These are phyloP conservation scores for Mystacides longicornis DNA, from an alignment of 2,888 invertebrate genomes.

Conservation along the genomic window DNA sequence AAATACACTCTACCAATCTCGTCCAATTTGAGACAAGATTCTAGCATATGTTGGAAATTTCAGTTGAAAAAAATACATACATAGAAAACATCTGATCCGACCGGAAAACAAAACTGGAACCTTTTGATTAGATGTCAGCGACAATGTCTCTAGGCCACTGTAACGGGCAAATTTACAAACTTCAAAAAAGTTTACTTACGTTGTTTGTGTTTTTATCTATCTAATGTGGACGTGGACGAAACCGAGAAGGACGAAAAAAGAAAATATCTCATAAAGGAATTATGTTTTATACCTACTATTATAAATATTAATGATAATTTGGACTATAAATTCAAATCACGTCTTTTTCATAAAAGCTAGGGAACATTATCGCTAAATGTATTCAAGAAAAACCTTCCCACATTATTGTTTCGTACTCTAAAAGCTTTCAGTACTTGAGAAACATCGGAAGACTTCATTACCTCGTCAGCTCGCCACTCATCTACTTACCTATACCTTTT, in stretches of 20 bases:
- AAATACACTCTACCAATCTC: no score
- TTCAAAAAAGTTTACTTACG: no score
- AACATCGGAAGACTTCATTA: not conserved
- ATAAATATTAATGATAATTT: not conserved
- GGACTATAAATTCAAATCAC: constrained; percentile 23
- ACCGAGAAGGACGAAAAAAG: not conserved
- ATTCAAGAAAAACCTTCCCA: not conserved
- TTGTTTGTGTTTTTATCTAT: not conserved
- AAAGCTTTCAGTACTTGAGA: constrained; percentile 2
- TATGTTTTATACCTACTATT: not conserved
- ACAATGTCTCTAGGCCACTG: no score
- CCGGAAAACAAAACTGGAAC: no score
- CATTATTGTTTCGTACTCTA: not conserved
- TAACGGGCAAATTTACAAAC: no score
- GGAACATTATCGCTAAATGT: constrained; percentile 14
- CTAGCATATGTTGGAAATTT: no score
- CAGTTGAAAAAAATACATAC: no score
- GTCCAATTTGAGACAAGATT: no score
- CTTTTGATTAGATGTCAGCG: no score
- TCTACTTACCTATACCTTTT: no score
- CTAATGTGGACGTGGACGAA: not conserved
- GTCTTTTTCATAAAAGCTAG: constrained; percentile 19
- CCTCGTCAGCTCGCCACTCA: not conserved
- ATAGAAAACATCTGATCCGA: no score
- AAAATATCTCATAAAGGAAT: not conserved